Conservation (phyloP, 2,797 vertebrate species). For the Pangasius macronema region DNA sequence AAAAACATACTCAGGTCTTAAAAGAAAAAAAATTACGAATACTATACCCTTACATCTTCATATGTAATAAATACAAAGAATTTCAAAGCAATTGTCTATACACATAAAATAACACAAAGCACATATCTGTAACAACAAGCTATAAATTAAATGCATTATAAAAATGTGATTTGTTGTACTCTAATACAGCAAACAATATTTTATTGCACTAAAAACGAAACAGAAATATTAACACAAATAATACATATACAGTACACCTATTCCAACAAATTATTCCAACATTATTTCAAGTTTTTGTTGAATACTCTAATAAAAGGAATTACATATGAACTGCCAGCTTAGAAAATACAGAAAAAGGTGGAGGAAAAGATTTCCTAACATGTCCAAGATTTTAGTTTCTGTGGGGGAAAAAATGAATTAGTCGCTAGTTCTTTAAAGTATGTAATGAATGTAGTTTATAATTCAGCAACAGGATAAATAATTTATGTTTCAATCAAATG, state of each 20-base stretch:
- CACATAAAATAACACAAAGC: slow-evolving; percentile 39
- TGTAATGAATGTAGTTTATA: not conserved
- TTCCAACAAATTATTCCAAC: slow-evolving; percentile 31
- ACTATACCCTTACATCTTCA: slow-evolving; percentile 25
- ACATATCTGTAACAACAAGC: slow-evolving; percentile 17
- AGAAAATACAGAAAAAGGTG: not conserved
- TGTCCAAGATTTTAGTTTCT: slow-evolving; percentile 13
- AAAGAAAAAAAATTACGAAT: slow-evolving; percentile 15
- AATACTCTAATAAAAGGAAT: slow-evolving; percentile 4
- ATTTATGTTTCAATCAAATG: not conserved
- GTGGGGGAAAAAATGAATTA: not conserved
- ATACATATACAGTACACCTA: slow-evolving; percentile 47
- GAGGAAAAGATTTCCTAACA: not conserved
- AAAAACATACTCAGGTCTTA: slow-evolving; percentile 15
- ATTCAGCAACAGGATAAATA: not conserved
- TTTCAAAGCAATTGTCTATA: slow-evolving; percentile 55
- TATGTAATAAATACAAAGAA: slow-evolving; percentile 55
- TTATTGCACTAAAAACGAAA: not conserved
- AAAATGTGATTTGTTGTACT: not conserved
- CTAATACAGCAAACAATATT: not conserved
- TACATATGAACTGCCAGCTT: not conserved
- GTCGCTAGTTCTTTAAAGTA: not conserved
- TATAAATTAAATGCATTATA: slow-evolving; percentile 50
- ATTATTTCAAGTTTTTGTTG: slow-evolving; percentile 50
- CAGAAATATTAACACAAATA: slow-evolving; percentile 17